Base-by-base conservation (phyloP, 2,113 vertebrate species). In the Xiphophorus couchianus region DNA sequence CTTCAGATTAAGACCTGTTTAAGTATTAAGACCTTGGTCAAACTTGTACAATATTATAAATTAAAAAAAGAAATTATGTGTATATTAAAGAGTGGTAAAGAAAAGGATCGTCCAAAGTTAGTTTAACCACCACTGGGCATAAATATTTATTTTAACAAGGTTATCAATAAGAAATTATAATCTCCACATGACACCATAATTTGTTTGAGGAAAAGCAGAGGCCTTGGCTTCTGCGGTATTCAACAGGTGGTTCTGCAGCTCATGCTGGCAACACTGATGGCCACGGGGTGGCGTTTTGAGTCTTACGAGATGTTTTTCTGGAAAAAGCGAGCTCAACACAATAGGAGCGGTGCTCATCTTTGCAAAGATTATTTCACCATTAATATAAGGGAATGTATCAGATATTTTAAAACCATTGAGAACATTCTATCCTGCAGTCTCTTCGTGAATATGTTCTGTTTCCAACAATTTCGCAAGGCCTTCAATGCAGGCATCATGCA, bases 201-300 rank as follows among this genome's bases (percentile, higher is more conserved):
- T 48, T 42, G 39, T 48, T 48, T 48, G 7, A 54, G 51, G 51
- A 58, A n/a, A 58, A 58, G 25, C 22, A 58, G 10, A 25, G 51
- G 8, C 51, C 25, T 58, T n/a, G 51, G 9, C 8, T 58, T 58
- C 39, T 54, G 9, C 28, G 35, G 25, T 60, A 8, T 51, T 86
- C 90, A 91, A 92, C 92, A 93, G 85, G 90, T 92, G 80, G 75
- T 42, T 5, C 66, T 66, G 73, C 73, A 75, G 66, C 19, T 33
- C 25, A 2, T 2, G 0, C 19, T 4, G 39, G 33, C 31, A 62
- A 19, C 42, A 29, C 6, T 0, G 10, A 4, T n/a, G 30, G 9
- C 84, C 91, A 60, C 74, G 42, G 70, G 89, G 76, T 82, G 90
- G 89, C 89, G 88, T 72, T 70, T 87, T 78, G 69, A 83, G 63